Evolutionary conservation across 2,113 vertebrate genomes (phyloP), one percentile per base, ranked within the genome.

Genomic region (Phoxinus phoxinus): DNA sequence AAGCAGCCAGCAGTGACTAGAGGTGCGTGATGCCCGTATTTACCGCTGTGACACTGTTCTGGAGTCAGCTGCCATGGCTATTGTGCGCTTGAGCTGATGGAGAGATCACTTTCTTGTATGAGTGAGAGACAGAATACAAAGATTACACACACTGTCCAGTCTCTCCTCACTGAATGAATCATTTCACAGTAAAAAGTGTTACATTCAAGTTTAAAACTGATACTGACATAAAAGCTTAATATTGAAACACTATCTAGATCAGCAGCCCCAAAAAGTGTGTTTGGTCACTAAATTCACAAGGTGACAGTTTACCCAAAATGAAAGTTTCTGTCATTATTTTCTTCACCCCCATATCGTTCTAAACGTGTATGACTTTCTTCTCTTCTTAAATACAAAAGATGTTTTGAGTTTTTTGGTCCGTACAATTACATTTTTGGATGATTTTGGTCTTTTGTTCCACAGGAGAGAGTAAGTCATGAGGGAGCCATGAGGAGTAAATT

Each of bases 1-100:
- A 87, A 87, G 51, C 58, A 30, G 19, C 25, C 41, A 79, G 81
- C 58, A 77, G 61, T 30, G 74, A 53, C 13, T 76, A 76, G 46
- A 76, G 74, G 41, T 61, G 83, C 10, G 19, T 37, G 73, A 67
- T 7, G 9, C 19, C 46, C 44, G 13, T n/a, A 59, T 72, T 72
- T 27, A 46, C 59, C 2, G 27, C 84, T 41, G 77, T 67, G 25
- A 86, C 56, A 61, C 76, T 78, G 41, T 56, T 73, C 80, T 46
- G 17, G 12, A 75, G 58, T 48, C 59, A 37, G 79, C 44, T 75
- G 63, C 89, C 83, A 88, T 89, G 86, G 84, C 83, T 89, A 87
- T 85, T 37, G 67, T 74, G 83, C 53, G 79, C 73, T 23, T 48
- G 11, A 75, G 59, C 32, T 44, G 83, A 69, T 80, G 74, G 76